Conservation (phyloP, 2,888 invertebrate genomes). For the Axea sp. region DNA sequence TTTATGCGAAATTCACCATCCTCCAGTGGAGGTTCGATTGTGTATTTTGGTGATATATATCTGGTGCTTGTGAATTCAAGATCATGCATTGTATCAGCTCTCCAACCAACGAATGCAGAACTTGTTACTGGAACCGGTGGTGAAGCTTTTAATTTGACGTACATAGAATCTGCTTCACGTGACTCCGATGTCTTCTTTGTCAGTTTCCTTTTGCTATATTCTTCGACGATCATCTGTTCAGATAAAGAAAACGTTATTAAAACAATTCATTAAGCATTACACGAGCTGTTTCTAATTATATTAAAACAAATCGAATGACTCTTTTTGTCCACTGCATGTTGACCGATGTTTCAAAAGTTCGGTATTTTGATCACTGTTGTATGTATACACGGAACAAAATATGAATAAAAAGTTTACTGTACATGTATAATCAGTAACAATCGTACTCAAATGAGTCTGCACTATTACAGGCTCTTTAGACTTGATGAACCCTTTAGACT, state of each 20-base stretch:
- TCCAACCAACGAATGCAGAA: constrained; percentile 80
- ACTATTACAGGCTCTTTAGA: too few species aligned
- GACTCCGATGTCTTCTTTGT: constrained; percentile 64
- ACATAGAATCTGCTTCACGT: constrained; percentile 7
- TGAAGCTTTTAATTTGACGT: constrained; percentile 65
- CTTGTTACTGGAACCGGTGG: constrained; percentile 70
- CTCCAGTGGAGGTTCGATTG: constrained; percentile 73
- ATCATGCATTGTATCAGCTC: constrained; percentile 67
- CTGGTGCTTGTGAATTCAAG: constrained; percentile 35
- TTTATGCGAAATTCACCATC: constrained; percentile 65
- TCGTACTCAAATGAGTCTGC: too few species aligned
- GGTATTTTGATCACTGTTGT: too few species aligned
- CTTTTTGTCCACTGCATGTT: too few species aligned
- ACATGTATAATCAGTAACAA: too few species aligned
- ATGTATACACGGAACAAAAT: too few species aligned
- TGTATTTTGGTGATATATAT: constrained; percentile 78
- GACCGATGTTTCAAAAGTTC: too few species aligned
- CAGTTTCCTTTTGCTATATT: constrained; percentile 68
- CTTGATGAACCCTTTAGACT: too few species aligned
- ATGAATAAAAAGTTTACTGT: too few species aligned
- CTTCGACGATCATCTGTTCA: constrained; percentile 68
- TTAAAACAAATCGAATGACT: too few species aligned
- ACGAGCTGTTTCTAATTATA: too few species aligned
- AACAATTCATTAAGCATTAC: neutral
- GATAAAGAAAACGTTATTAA: neutral